Base-by-base conservation (phyloP, 1,140 invertebrate genomes). In the Meloidogyne exigua region DNA sequence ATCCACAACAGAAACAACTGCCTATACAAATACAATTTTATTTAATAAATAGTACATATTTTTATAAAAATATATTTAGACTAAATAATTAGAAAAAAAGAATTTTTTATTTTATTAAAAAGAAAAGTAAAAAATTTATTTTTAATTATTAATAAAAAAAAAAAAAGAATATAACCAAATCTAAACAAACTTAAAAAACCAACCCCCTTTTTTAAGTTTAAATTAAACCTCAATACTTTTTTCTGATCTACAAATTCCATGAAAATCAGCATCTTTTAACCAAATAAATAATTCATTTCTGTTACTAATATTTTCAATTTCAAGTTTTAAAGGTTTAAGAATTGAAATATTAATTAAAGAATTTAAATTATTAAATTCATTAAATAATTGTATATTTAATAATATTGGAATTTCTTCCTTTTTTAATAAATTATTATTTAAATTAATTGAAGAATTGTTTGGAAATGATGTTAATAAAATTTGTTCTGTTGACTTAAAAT, bases 1-100 rank as follows among this genome's bases (percentile, higher is more conserved):
- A 32, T 80, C 79, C 36, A 79, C 71, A 11, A 85, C 76, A 23
- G 66, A 63, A 4, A 84, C 75, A 76, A 66, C 77, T 77, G 65
- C 78, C 71, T 76, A 23, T n/a, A n/a, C n/a, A 18, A 74, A 9
- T 15, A n/a, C 15, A 68, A 32, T 32, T 32, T 32, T n/a, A n/a
- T n/a, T n/a, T 32, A 32, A 32, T 32, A 32, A 32, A 32, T n/a
- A n/a, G n/a, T n/a, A n/a, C n/a, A n/a, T n/a, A n/a, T n/a, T n/a
- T n/a, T n/a, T n/a, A n/a, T n/a, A n/a, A n/a, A n/a, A n/a, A n/a
- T n/a, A n/a, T n/a, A n/a, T n/a, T n/a, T n/a, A n/a, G n/a, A n/a
- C n/a, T n/a, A n/a, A n/a, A n/a, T n/a, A n/a, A n/a, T n/a, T n/a
- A n/a, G n/a, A n/a, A n/a, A n/a, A n/a, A n/a, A n/a, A n/a, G n/a